Base-by-base conservation (phyloP, 2,113 vertebrate species). In the Butorides virescens region DNA sequence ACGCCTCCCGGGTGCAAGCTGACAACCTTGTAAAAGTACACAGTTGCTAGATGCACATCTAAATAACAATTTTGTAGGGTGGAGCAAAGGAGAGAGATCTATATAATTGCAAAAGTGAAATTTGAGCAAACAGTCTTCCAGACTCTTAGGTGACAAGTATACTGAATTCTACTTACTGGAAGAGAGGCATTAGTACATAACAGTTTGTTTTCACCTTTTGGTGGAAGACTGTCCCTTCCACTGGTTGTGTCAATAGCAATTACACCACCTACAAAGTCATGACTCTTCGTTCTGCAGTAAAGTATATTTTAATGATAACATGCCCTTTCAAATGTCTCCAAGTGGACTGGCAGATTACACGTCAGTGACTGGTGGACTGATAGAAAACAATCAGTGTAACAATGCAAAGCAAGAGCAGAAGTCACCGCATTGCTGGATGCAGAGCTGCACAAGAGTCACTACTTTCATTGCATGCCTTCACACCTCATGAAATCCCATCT, bases 401-500 rank as follows among this genome's bases (percentile, higher is more conserved):
- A 29, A 19, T 14, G 17, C 62, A 50, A 62, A 74, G n/a, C 37
- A 34, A 44, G 12, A 71, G 37, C 37, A 73, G 44, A 75, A 93
- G 63, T 55, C 70, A 73, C 11, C 2, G 1, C 49, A 15, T 27
- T 1, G 2, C 34, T 63, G 63, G 55, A 59, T 42, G 37, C 30
- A 39, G 39, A 88, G 37, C 53, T 84, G 32, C 49, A 52, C 21
- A 19, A 32, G 19, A 37, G 17, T 39, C 66, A 6, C 36, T 44
- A 1, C 14, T 11, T 56, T 37, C 37, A 32, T 19, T 1, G n/a
- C 75, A 71, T 47, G 65, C 79, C 86, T 96, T 91, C 55, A 77
- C 82, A 90, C 82, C 67, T 93, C 79, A 5, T 71, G 88, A 94
- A 96, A 86, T 56, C 75, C 72, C 75, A 88, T 70, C 79, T 59